A percentile compares a stretch with the other conserved stretches of the same genome.
These are phyloP conservation scores for Oxyruncus cristatus DNA, from an alignment of 2,113 vertebrate species.

Conservation along the genomic window DNA sequence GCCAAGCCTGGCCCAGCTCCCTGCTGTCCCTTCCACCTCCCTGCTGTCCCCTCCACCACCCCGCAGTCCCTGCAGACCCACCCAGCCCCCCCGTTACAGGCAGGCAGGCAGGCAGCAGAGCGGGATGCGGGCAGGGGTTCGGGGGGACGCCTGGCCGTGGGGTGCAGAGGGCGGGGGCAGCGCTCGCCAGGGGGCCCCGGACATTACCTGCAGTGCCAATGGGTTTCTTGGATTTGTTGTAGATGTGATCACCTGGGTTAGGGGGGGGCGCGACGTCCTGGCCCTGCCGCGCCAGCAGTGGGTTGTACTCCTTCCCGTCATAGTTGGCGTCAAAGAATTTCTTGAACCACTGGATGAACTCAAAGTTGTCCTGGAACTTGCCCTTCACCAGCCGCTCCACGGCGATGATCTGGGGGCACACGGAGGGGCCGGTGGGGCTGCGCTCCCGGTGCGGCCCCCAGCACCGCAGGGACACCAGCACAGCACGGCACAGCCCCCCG, in stretches of 20 bases:
- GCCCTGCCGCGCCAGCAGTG: conserved; percentile 91
- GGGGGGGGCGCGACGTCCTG: conserved; percentile 88
- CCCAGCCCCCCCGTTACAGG: neutral
- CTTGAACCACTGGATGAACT: conserved; percentile 99
- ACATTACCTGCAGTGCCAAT: conserved; percentile 89
- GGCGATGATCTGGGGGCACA: conserved; percentile 86
- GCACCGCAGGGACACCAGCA: neutral
- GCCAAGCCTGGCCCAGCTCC: neutral
- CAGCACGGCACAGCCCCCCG: fast-evolving
- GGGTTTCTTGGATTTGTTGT: conserved; percentile 96
- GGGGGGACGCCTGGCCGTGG: neutral
- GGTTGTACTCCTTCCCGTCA: conserved; percentile 97
- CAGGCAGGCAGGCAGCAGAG: conserved; percentile 2
- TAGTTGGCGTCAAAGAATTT: conserved; percentile 99
- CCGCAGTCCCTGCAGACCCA: neutral
- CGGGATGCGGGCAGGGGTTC: neutral
- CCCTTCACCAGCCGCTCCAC: conserved; percentile 97
- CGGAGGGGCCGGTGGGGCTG: neutral
- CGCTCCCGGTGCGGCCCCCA: fast-evolving
- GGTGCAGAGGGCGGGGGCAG: conserved; percentile 25
- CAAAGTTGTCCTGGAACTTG: conserved; percentile 99
- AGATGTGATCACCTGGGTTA: conserved; percentile 98
- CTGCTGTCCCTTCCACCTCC: neutral
- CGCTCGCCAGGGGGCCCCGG: conserved; percentile 52
- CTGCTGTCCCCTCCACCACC: neutral